A percentile compares a stretch with the other conserved stretches of the same genome.
These are phyloP conservation scores for Eupithecia insigniata DNA, from an alignment of 2,888 invertebrate genomes.

Conservation along the genomic window DNA sequence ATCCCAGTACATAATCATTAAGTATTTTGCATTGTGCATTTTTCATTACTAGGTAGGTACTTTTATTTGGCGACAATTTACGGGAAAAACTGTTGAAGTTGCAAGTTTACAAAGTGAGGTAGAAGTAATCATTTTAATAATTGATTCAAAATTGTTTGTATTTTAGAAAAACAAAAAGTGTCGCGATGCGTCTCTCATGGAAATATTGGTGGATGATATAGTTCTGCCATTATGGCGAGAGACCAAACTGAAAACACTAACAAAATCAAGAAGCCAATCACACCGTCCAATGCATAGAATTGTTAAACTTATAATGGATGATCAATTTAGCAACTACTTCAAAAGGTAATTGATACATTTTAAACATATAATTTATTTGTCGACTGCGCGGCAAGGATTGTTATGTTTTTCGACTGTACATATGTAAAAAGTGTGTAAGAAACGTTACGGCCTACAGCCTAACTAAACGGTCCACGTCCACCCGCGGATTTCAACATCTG, in stretches of 20 bases:
- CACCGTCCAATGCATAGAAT: slow-evolving; percentile 52
- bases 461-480: no score
- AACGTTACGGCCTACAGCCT: no score
- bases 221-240: slow-evolving; percentile 55
- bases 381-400: no score
- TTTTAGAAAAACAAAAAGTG: slow-evolving; percentile 47
- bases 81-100: no score
- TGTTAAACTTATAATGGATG: slow-evolving; percentile 47
- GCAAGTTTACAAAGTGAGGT: neutral
- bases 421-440: no score
- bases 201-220: slow-evolving; percentile 53
- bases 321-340: slow-evolving; percentile 50
- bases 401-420: no score
- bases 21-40: no score
- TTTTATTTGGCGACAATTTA: no score
- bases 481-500: no score
- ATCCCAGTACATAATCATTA: no score
- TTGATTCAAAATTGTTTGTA: neutral
- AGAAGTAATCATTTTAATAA: neutral
- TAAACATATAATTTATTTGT: neutral
- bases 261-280: slow-evolving; percentile 47
- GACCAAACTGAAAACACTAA: slow-evolving; percentile 49
- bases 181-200: slow-evolving; percentile 41
- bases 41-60: no score
- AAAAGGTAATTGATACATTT: slow-evolving; percentile 49